These are phyloP conservation scores for Cydia splendana DNA, from an alignment of 1,140 invertebrate species.

Conservation along the genomic window DNA sequence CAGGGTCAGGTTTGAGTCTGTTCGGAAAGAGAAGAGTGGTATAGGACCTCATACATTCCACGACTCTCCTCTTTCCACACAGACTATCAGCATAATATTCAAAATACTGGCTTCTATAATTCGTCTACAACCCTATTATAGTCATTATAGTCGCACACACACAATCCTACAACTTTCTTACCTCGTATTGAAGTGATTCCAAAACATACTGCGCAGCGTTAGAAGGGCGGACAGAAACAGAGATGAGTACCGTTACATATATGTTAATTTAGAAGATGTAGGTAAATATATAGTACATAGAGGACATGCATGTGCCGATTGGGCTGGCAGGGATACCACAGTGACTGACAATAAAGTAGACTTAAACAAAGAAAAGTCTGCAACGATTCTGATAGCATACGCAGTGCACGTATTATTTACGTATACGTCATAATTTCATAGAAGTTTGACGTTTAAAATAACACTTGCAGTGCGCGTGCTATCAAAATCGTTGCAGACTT, in stretches of 20 bases:
- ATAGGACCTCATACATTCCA: too few relatives aligned
- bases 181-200: slow-evolving; percentile 98
- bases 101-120: neutral
- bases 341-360: too few relatives aligned
- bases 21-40: too few relatives aligned
- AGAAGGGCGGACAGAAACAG: slow-evolving; percentile 76
- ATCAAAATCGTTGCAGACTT: too few relatives aligned
- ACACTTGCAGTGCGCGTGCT: too few relatives aligned
- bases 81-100: neutral
- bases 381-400: too few relatives aligned
- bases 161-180: slow-evolving; percentile 84
- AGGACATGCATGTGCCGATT: slow-evolving; percentile 65
- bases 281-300: slow-evolving; percentile 49
- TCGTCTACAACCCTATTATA: slow-evolving; percentile 27
- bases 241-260: slow-evolving; percentile 63
- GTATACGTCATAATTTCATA: too few relatives aligned
- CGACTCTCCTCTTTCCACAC: too few relatives aligned
- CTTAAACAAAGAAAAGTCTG: too few relatives aligned
- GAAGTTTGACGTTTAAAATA: too few relatives aligned
- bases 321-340: slow-evolving; percentile 34
- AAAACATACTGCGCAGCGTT: slow-evolving; percentile 95
- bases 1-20: too few relatives aligned
- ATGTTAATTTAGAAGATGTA: slow-evolving; percentile 63
- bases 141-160: slow-evolving; percentile 43
- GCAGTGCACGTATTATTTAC: too few relatives aligned